Evolutionary conservation across 2,888 invertebrate species (phyloP).

Genomic region (Pristionchus japonicus): DNA sequence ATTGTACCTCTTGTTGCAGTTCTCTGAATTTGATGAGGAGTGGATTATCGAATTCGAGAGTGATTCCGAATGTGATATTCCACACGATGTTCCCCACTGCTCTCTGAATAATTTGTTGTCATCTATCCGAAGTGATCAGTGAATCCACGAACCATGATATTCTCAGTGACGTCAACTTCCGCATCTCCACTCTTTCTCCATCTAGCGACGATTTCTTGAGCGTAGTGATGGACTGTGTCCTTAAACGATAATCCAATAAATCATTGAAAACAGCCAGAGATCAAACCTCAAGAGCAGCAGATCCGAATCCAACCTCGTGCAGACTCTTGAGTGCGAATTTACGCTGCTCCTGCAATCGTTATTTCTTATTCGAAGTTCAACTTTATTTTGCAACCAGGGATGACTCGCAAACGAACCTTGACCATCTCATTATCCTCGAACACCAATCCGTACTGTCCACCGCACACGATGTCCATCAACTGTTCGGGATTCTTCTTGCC

Average conservation of each 20-base stretch:
- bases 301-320: slow-evolving; percentile 17
- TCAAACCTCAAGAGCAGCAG: neutral
- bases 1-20: neutral
- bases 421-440: neutral
- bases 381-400: neutral
- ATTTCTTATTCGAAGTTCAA: too few relatives aligned
- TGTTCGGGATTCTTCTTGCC: neutral
- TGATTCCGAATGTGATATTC: slow-evolving; percentile 7
- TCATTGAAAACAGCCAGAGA: neutral
- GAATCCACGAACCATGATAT: neutral
- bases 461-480: neutral
- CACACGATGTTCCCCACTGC: slow-evolving; percentile 13
- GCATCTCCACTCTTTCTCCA: neutral
- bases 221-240: neutral
- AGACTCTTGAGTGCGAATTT: neutral
- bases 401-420: neutral
- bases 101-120: neutral
- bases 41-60: slow-evolving; percentile 23
- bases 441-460: neutral
- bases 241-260: neutral
- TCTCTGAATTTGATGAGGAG: neutral
- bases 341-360: neutral
- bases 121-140: too few relatives aligned
- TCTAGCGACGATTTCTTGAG: neutral
- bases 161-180: slow-evolving; percentile 9